phyloP scores from a whole-genome alignment of 2,797 vertebrate genomes.

The Sylvilagus floridanus region DNA sequence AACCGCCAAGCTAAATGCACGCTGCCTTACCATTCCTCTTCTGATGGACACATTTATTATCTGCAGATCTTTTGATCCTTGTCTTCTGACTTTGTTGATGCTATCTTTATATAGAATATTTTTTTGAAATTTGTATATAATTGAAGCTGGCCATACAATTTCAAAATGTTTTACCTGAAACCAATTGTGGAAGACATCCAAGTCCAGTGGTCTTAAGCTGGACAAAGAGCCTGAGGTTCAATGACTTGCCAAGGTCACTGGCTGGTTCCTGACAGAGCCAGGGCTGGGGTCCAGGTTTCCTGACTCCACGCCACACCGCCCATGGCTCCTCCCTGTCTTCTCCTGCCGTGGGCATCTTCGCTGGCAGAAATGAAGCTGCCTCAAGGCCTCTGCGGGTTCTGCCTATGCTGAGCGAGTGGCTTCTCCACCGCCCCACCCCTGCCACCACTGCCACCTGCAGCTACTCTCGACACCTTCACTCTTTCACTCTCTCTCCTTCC shows the following conservation, averaged over 20 bases:
- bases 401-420: not conserved
- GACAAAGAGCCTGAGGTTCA: not conserved
- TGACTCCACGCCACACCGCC: not conserved
- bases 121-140: not conserved
- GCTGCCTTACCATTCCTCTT: not conserved
- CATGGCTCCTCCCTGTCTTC: not conserved
- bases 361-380: not conserved
- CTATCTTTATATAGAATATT: not conserved
- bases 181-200: not conserved
- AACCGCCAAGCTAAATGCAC: too few species aligned
- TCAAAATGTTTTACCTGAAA: constrained; percentile 2
- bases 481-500: not conserved
- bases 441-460: not conserved
- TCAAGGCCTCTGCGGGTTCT: not conserved
- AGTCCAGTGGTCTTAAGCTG: not conserved
- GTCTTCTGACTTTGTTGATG: not conserved
- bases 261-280: not conserved
- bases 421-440: not conserved
- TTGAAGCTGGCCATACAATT: not conserved
- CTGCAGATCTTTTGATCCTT: not conserved
- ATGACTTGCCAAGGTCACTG: not conserved
- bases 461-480: not conserved
- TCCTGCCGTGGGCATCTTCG: not conserved
- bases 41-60: not conserved
- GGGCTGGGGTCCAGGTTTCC: not conserved